phyloP scores from a whole-genome alignment of 1,140 invertebrate genomes.

The Latrodectus geometricus region DNA sequence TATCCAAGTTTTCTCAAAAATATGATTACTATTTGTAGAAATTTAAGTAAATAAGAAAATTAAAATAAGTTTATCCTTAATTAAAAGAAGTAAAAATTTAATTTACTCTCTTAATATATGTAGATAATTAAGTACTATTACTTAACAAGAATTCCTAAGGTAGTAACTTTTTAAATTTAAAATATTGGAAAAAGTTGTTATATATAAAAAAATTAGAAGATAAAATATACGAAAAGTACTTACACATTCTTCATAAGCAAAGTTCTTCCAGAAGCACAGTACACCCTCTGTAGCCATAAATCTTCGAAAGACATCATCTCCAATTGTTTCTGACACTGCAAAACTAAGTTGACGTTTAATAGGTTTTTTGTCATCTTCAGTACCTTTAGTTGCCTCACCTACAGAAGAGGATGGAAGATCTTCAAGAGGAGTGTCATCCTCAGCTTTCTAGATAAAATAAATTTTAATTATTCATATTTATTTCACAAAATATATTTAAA shows the following conservation, averaged over 20 bases:
- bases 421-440: conserved; percentile 39
- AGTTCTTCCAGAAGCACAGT: conserved; percentile 58
- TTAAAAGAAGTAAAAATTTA: no score
- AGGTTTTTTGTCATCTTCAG: conserved; percentile 14
- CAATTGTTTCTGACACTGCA: conserved; percentile 51
- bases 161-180: neutral
- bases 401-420: conserved; percentile 4
- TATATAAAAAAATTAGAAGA: neutral
- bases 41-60: no score
- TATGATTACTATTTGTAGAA: no score
- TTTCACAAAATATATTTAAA: neutral
- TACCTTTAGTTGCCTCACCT: neutral
- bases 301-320: conserved; percentile 45
- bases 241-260: conserved; percentile 56
- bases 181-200: neutral
- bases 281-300: conserved; percentile 43
- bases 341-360: conserved; percentile 45
- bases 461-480: neutral
- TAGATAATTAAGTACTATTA: no score
- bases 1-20: no score
- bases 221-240: neutral
- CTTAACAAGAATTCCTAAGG: neutral
- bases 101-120: no score
- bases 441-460: conserved; percentile 33
- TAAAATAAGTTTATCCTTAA: no score